These are phyloP conservation scores for Chesias legatella DNA, from an alignment of 2,888 invertebrate species.

Conservation along the genomic window DNA sequence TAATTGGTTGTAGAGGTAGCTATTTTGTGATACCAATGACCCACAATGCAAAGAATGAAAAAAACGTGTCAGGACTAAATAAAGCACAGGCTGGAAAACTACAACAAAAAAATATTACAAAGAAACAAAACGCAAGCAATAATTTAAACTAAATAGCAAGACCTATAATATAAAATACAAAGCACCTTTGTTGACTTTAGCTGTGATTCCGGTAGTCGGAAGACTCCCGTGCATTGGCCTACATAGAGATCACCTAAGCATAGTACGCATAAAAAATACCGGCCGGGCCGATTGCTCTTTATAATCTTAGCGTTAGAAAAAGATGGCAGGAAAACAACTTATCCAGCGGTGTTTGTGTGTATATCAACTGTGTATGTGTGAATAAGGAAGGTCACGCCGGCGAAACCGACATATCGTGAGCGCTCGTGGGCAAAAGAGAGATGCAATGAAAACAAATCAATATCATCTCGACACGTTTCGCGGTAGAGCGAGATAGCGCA, in stretches of 20 bases:
- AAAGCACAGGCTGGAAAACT: too few species aligned
- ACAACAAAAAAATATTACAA: too few species aligned
- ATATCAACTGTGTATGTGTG: conserved; percentile 50
- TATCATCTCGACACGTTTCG: conserved; percentile 67
- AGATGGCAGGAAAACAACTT: conserved; percentile 76
- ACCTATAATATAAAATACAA: too few species aligned
- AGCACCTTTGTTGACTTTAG: conserved; percentile 2
- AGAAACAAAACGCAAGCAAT: too few species aligned
- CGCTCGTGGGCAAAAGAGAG: conserved; percentile 63
- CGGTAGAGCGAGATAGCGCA: conserved; percentile 70
- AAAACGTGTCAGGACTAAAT: too few species aligned
- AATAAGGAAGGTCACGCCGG: conserved; percentile 70
- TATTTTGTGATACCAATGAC: too few species aligned
- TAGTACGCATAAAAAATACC: conserved; percentile 38
- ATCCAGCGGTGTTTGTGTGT: conserved; percentile 49
- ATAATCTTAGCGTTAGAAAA: conserved; percentile 60
- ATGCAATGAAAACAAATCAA: conserved; percentile 81
- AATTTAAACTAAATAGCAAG: too few species aligned
- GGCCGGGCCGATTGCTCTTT: conserved; percentile 55
- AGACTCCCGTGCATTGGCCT: conserved; percentile 33
- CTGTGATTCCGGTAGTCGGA: conserved; percentile 10
- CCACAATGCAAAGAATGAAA: too few species aligned
- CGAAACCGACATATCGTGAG: conserved; percentile 59
- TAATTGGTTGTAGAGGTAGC: too few species aligned
- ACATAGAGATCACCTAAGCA: conserved; percentile 38